These are phyloP conservation scores for Meriones psammophilus DNA, from an alignment of 2,797 vertebrate genomes.

Conservation along the genomic window DNA sequence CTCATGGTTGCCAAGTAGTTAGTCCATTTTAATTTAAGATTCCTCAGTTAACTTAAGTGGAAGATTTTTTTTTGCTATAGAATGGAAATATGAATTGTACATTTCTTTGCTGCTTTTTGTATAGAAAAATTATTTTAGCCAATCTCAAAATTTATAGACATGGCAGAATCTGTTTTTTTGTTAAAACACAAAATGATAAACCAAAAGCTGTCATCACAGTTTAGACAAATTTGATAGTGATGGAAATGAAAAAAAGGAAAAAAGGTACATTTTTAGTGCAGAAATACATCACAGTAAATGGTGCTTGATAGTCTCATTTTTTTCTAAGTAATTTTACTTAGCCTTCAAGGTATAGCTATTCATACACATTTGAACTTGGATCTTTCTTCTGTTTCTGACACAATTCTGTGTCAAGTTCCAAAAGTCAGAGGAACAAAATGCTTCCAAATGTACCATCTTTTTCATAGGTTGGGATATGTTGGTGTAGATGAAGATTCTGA, in stretches of 20 bases:
- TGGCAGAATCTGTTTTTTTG: constrained; percentile 4
- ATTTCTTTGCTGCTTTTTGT: constrained; percentile 53
- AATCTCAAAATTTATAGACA: neutral
- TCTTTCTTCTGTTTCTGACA: neutral
- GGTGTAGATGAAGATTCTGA: neutral
- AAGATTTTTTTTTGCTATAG: neutral
- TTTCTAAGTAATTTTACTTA: constrained; percentile 6
- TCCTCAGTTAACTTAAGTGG: neutral
- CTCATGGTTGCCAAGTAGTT: neutral
- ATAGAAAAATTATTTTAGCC: constrained; percentile 53
- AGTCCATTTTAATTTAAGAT: neutral
- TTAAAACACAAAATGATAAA: constrained; percentile 35
- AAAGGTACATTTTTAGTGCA: constrained; percentile 29
- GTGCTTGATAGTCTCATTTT: neutral
- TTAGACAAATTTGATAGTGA: neutral
- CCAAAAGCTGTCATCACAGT: neutral
- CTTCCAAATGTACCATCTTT: neutral
- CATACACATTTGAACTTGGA: neutral
- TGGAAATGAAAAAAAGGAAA: neutral
- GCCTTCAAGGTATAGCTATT: neutral
- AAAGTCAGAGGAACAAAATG: neutral
- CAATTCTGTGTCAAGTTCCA: neutral
- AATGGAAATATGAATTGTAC: neutral
- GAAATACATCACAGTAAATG: constrained; percentile 27
- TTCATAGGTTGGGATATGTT: neutral